Conservation (phyloP, 2,113 vertebrate species). For the Dendrocopos noguchii region DNA sequence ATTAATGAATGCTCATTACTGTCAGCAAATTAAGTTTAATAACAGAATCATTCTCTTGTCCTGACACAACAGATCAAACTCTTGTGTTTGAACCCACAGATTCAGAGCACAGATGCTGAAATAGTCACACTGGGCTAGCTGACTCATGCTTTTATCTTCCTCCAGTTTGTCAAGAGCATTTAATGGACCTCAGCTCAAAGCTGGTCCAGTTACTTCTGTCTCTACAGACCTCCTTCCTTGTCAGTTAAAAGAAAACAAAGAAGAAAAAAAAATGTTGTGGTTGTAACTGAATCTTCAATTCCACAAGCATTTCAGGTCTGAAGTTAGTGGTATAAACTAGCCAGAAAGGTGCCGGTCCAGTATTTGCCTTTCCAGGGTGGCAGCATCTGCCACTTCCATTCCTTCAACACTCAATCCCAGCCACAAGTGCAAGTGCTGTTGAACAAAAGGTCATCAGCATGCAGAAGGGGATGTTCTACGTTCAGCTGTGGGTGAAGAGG, state of each 20-base stretch:
- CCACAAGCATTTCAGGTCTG: neutral
- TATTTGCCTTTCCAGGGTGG: neutral
- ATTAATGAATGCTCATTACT: neutral
- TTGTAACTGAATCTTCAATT: neutral
- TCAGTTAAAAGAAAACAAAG: neutral
- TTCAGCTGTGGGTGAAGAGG: conserved; percentile 33
- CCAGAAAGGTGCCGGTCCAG: neutral
- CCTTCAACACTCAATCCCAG: conserved; percentile 20
- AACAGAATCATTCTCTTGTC: neutral
- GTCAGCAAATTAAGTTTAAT: neutral
- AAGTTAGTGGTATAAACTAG: neutral
- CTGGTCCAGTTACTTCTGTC: neutral
- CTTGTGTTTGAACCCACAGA: neutral
- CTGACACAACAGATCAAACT: neutral
- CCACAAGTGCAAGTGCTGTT: neutral
- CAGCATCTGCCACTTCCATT: conserved; percentile 21
- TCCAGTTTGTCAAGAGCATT: neutral
- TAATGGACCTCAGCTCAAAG: neutral
- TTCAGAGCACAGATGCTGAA: neutral
- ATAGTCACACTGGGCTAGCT: neutral
- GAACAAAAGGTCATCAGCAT: conserved; percentile 21
- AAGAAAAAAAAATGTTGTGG: no score
- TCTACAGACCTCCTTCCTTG: neutral
- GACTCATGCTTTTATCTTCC: neutral
- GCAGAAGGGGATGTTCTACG: neutral